These are phyloP conservation scores for Rhineura floridana DNA, from an alignment of 2,113 vertebrate species.

Conservation along the genomic window DNA sequence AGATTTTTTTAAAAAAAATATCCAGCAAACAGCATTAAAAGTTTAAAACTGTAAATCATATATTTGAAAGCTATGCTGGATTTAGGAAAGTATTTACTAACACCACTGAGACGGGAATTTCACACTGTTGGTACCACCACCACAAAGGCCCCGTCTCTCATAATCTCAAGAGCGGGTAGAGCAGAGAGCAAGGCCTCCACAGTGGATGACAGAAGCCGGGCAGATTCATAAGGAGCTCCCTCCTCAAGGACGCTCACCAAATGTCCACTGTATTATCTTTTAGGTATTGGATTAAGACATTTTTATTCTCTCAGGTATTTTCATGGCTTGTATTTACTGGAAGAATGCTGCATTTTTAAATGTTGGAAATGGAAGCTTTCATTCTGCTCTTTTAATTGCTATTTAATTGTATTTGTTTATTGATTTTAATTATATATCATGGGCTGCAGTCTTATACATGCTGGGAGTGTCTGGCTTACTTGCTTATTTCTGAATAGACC, in stretches of 20 bases:
- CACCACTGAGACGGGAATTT: neutral
- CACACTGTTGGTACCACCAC: no score
- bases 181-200: neutral
- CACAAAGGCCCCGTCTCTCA: no score
- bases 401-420: neutral
- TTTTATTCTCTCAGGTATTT: neutral
- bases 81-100: no score
- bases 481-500: neutral
- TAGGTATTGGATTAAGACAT: neutral
- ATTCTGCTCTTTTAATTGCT: neutral
- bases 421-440: neutral
- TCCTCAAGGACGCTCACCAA: neutral
- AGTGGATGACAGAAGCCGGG: neutral
- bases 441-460: neutral
- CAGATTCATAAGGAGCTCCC: neutral
- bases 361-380: neutral
- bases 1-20: no score
- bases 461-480: neutral
- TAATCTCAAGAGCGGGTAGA: no score
- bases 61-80: no score
- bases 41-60: no score
- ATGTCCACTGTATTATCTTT: neutral
- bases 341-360: no score
- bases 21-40: no score
- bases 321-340: neutral